phyloP scores from a whole-genome alignment of 2,888 invertebrate genomes.

The Dynastes grantii region DNA sequence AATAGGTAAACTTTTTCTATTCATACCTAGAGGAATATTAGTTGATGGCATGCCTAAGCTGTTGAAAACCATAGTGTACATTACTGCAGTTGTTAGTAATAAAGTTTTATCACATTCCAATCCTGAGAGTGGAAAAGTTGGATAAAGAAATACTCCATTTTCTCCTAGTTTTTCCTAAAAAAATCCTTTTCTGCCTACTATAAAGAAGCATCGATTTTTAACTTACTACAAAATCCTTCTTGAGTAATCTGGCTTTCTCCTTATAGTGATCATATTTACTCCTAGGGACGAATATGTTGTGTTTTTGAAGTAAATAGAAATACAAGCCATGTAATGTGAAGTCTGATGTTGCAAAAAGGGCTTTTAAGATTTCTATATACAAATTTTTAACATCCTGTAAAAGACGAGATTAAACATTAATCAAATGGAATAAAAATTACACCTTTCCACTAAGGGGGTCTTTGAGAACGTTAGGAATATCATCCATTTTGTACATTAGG shows the following conservation, averaged over 20 bases:
- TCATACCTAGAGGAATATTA: conserved; percentile 80
- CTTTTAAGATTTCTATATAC: conserved; percentile 52
- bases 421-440: neutral
- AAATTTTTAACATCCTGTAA: conserved; percentile 49
- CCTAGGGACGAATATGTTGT: conserved; percentile 45
- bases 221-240: conserved; percentile 51
- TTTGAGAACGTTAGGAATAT: conserved; percentile 73
- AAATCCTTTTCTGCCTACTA: neutral
- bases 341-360: conserved; percentile 50
- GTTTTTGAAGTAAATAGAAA: conserved; percentile 41
- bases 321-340: conserved; percentile 52
- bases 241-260: conserved; percentile 41
- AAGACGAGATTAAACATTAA: neutral
- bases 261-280: conserved; percentile 43
- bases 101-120: conserved; percentile 78
- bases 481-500: conserved; percentile 73
- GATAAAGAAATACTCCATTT: conserved; percentile 82
- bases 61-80: conserved; percentile 81
- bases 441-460: conserved; percentile 59
- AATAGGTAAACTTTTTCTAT: conserved; percentile 77
- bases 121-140: conserved; percentile 78
- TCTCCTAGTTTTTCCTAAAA: conserved; percentile 76
- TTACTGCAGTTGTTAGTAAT: conserved; percentile 74
- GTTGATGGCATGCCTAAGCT: conserved; percentile 84
- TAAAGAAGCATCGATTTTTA: neutral